Conservation (phyloP, 2,888 invertebrate species). For the Plagodis pulveraria region DNA sequence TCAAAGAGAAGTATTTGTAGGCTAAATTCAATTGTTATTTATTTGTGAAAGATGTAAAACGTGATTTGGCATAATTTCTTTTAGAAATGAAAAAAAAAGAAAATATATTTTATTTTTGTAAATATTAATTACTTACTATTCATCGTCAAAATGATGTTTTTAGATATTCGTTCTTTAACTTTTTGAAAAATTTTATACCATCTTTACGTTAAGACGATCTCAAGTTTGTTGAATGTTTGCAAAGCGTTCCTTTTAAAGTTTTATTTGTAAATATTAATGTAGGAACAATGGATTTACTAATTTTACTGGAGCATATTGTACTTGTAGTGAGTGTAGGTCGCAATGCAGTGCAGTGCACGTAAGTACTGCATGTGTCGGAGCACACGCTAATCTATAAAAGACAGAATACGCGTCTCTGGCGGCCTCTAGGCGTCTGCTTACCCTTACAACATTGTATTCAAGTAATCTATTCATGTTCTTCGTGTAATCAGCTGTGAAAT, state of each 20-base stretch:
- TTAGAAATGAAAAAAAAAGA: conserved; percentile 54
- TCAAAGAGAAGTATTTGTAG: conserved; percentile 82
- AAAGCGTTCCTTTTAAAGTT: conserved; percentile 85
- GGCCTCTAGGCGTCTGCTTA: conserved; percentile 49
- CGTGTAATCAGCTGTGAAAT: conserved; percentile 80
- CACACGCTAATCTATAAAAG: conserved; percentile 50
- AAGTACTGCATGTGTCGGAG: background rate
- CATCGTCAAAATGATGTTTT: conserved; percentile 66
- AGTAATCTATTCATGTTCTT: conserved; percentile 77
- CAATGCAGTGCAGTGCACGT: conserved; percentile 31
- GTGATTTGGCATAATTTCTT: conserved; percentile 73
- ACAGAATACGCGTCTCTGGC: conserved; percentile 44
- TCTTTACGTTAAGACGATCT: conserved; percentile 84
- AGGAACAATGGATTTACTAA: conserved; percentile 82
- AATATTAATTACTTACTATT: conserved; percentile 52
- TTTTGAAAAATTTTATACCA: conserved; percentile 79
- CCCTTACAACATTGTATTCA: conserved; percentile 68
- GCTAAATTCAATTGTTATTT: conserved; percentile 85
- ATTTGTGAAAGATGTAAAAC: conserved; percentile 80
- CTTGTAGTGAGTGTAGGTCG: conserved; percentile 55
- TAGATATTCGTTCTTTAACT: conserved; percentile 77
- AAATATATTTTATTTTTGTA: conserved; percentile 56
- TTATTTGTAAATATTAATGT: conserved; percentile 84
- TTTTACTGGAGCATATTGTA: conserved; percentile 71
- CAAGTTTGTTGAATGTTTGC: conserved; percentile 85